A percentile compares a stretch with the other conserved stretches of the same genome.
Evolutionary conservation across 2,113 vertebrate species (phyloP).

Genomic region (Ahaetulla prasina): DNA sequence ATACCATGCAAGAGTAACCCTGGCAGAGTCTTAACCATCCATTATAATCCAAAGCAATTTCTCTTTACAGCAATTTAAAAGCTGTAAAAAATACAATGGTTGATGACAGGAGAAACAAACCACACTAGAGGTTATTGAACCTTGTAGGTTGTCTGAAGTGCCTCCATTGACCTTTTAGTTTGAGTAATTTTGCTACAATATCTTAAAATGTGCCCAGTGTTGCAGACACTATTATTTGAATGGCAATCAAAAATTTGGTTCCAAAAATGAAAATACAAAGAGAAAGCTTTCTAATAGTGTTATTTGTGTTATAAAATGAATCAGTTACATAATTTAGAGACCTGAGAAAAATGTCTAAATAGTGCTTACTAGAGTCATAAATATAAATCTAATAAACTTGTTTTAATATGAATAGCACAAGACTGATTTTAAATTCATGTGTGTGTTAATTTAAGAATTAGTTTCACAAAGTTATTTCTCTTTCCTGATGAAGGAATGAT

Average conservation of each 20-base stretch:
- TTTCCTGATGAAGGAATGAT: not conserved
- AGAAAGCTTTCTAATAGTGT: slow-evolving; percentile 7
- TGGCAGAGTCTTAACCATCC: slow-evolving; percentile 52
- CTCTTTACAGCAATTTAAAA: slow-evolving; percentile 60
- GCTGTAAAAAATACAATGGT: slow-evolving; percentile 58
- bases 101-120: slow-evolving; percentile 63
- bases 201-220: slow-evolving; percentile 56
- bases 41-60: slow-evolving; percentile 56
- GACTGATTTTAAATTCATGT: not conserved
- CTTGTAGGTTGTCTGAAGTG: slow-evolving; percentile 52
- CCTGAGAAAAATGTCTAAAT: not conserved
- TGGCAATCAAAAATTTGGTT: slow-evolving; percentile 39
- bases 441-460: not conserved
- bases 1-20: slow-evolving; percentile 36
- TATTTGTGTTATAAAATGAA: not conserved
- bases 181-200: slow-evolving; percentile 60
- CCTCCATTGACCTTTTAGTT: slow-evolving; percentile 59
- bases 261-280: slow-evolving; percentile 35
- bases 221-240: slow-evolving; percentile 58
- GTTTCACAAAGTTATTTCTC: not conserved
- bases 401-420: not conserved
- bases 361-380: not conserved
- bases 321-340: slow-evolving; percentile 6
- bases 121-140: slow-evolving; percentile 61
- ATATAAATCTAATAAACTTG: not conserved